phyloP scores from a whole-genome alignment of 2,113 vertebrate genomes.

The Xiphias gladius region DNA sequence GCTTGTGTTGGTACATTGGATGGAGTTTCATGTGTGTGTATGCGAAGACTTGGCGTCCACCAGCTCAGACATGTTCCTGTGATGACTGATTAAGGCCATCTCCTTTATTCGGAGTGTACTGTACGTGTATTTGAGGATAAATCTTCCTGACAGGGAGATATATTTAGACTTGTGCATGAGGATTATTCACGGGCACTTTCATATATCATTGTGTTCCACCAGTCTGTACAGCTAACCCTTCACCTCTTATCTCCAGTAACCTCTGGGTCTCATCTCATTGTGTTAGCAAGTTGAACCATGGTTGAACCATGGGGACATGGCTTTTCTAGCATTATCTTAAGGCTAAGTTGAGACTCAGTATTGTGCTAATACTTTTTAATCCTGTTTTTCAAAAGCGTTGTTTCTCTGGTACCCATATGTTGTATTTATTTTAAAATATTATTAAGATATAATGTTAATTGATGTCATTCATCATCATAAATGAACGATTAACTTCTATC shows the following conservation, averaged over 20 bases:
- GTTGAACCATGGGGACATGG: background rate
- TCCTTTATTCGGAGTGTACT: background rate
- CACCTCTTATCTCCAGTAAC: background rate
- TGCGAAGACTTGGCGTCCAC: background rate
- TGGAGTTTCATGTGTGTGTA: background rate
- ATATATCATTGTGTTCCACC: background rate
- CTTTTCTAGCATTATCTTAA: background rate
- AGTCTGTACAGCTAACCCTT: background rate
- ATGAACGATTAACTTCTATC: no score
- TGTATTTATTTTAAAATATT: no score
- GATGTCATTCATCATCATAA: no score
- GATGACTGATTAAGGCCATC: background rate
- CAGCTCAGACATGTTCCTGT: background rate
- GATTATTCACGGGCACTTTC: slow-evolving; percentile 10
- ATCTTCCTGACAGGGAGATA: background rate
- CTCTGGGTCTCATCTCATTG: background rate
- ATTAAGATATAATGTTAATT: no score
- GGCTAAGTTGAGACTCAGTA: background rate
- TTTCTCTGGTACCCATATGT: no score
- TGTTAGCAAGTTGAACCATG: background rate
- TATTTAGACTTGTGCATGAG: background rate
- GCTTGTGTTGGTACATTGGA: background rate
- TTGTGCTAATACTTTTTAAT: background rate
- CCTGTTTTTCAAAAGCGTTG: background rate
- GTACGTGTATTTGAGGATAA: background rate